Base-by-base conservation (phyloP, 2,888 invertebrate species). In the Junonia oenone region DNA sequence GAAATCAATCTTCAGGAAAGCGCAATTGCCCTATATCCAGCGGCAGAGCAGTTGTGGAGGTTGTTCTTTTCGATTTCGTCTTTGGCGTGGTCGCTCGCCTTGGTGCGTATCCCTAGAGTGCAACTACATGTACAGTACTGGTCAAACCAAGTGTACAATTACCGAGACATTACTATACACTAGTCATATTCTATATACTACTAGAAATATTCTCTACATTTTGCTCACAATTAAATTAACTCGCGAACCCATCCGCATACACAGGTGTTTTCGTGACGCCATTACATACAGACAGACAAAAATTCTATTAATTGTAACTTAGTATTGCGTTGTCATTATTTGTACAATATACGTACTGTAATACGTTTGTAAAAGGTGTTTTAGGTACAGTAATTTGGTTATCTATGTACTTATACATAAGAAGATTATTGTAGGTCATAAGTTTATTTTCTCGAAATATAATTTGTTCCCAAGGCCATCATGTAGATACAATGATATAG, bases 201-300 rank as follows among this genome's bases (percentile, higher is more conserved):
- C 40, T 40, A 35, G 22, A 17, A 14, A 22, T 51, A 48, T 33
- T 43, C 3, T 14, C 9, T 27, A 14, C 27, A 43, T 31, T 55
- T 33, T 58, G 53, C 63, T 63, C 60, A 63, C 63, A 35, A 62
- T 63, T 43, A 60, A 51, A 37, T 60, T 60, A 55, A 58, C 62
- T 56, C 62, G 49, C 55, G 62, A 55, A 50, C 62, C 62, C 63
- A 62, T 62, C 60, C 63, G 55, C 51, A 62, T 58, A 56, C 62
- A 62, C 37, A 61, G 61, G 55, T 58, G 61, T 62, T 63, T 63
- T 59, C 51, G 62, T 51, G 63, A 58, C 55, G 62, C 63, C 63
- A 62, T 63, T 63, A 63, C 63, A 55, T 62, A 63, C 54, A 62
- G 50, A 62, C 55, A 62, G 38, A 62, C 37, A 47, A 48, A 49